Percentiles rank a stretch among this genome's conserved stretches.
Evolutionary conservation across 1,140 invertebrate species (phyloP).

Genomic region (Nasonia vitripennis): DNA sequence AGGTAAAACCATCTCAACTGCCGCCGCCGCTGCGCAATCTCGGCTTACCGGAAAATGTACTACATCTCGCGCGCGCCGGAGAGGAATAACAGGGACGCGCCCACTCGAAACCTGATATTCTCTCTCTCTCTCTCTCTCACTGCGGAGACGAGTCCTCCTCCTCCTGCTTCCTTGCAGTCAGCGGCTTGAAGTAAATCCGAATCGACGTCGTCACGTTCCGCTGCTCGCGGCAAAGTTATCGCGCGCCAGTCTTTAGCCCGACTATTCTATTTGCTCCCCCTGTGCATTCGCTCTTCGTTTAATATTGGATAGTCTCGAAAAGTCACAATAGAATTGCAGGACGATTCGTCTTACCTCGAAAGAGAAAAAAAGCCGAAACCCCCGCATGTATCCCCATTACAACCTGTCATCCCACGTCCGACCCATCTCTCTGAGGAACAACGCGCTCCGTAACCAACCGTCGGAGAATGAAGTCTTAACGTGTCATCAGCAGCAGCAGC

Average conservation of each 20-base stretch:
- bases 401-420: constrained; percentile 2
- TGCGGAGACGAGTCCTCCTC: constrained; percentile 8
- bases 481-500: neutral
- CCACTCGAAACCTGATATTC: constrained; percentile 42
- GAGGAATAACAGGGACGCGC: neutral
- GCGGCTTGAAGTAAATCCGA: constrained; percentile 52
- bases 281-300: neutral
- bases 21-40: neutral
- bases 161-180: constrained; percentile 1
- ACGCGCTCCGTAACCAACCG: neutral
- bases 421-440: neutral
- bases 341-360: no score
- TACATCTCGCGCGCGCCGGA: neutral
- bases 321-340: neutral
- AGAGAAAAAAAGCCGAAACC: neutral
- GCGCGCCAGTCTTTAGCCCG: neutral
- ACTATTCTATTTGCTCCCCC: neutral
- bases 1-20: neutral
- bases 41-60: constrained; percentile 18
- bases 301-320: neutral
- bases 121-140: neutral
- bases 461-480: neutral
- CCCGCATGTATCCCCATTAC: neutral
- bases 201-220: constrained; percentile 48
- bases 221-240: constrained; percentile 15